Base-by-base conservation (phyloP, 2,113 vertebrate genomes). In the Pomatorhinus ruficollis region DNA sequence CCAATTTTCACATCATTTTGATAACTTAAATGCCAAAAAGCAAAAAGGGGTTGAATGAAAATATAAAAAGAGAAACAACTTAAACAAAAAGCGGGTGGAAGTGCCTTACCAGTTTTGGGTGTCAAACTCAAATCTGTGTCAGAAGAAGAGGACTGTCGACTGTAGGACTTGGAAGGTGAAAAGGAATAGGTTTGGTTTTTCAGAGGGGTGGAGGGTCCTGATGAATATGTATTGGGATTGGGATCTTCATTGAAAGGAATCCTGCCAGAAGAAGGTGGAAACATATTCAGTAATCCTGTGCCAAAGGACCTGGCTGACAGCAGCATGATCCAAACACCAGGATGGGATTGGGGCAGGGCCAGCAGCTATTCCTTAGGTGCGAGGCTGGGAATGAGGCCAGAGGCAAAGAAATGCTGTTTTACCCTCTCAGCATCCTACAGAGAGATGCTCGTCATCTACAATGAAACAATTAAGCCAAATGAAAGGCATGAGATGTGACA, bases 101-200 rank as follows among this genome's bases (percentile, higher is more conserved):
- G 98, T 11, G 97, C 98, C 99, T 99, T 99, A 99, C 99, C 99
- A 98, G 99, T 99, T 98, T 99, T 99, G 98, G 99, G 99, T 98
- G 99, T 99, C 99, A 99, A 99, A 99, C 99, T 99, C 99, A 99
- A 99, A 98, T 99, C 99, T 98, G 99, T 99, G 98, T 99, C 99
- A 98, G 99, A 99, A 98, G 99, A 99, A 97, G 99, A 99, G 98
- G 99, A 99, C 98, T 99, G 99, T 98, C 99, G 99, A 97, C 99
- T 99, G 99, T 99, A 99, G 99, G 99, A 99, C 99, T 99, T 99
- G 99, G 99, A 99, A 98, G 99, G 99, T 99, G 99, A 99, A 99
- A 99, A 99, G 98, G 99, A 99, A 98, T 99, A 99, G 98, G 99
- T 99, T 98, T 99, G 99, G 98, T 98, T 99, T 99, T 99, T 99